Conservation (phyloP, 2,113 vertebrate species). For the Carettochelys insculpta region DNA sequence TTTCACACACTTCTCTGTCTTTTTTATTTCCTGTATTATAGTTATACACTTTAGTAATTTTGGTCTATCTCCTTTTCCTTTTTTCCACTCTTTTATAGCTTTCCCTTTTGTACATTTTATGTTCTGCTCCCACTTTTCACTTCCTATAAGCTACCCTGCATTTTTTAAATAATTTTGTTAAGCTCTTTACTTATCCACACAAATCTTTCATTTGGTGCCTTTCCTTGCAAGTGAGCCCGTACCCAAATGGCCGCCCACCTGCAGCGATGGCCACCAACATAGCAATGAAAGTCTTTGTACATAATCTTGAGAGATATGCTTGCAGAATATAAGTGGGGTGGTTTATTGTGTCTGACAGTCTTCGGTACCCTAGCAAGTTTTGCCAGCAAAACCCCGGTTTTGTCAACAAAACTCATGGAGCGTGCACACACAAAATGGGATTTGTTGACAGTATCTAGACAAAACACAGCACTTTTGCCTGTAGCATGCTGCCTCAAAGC, state of each 20-base stretch:
- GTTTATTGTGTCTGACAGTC: accelerated
- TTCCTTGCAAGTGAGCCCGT: neutral
- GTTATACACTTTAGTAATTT: neutral
- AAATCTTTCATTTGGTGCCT: slow-evolving; percentile 6
- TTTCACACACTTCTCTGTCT: neutral
- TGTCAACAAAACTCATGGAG: too few species aligned
- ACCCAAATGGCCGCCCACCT: neutral
- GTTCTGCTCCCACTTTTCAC: slow-evolving; percentile 43
- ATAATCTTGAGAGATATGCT: slow-evolving; percentile 13
- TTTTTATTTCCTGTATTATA: neutral
- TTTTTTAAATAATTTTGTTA: slow-evolving; percentile 14
- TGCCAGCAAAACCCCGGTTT: too few species aligned
- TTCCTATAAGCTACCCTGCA: slow-evolving; percentile 43
- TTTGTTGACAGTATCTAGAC: too few species aligned
- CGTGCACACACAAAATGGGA: too few species aligned
- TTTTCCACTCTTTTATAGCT: slow-evolving; percentile 3
- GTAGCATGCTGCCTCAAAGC: too few species aligned
- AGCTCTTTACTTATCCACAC: slow-evolving; percentile 27
- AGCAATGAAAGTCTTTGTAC: neutral
- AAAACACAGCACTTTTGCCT: too few species aligned
- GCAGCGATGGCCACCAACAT: neutral
- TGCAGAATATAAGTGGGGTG: neutral
- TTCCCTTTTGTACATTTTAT: slow-evolving; percentile 12
- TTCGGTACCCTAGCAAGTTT: too few species aligned
- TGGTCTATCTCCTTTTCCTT: slow-evolving; percentile 18